Conservation (phyloP, 2,113 vertebrate genomes). For the Chaetops frenatus region DNA sequence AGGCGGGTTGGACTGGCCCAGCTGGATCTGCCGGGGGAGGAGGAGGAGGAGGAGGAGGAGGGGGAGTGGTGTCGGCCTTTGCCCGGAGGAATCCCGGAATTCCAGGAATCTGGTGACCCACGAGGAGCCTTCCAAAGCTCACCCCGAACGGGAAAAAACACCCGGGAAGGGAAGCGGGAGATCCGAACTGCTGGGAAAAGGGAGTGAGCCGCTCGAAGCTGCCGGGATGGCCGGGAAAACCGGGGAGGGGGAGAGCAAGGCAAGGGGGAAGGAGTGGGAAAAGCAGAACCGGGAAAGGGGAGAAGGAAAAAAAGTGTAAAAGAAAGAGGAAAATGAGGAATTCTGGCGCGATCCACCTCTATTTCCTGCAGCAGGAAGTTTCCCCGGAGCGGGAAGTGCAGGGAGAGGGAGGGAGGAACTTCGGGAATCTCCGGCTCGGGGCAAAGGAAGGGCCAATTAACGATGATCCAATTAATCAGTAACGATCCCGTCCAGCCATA, state of each 20-base stretch:
- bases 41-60: not conserved
- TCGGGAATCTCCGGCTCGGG: not conserved
- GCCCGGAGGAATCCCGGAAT: not conserved
- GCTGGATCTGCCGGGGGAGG: not conserved
- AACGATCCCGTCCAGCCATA: not conserved
- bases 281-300: too few species aligned
- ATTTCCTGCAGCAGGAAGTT: not conserved
- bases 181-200: not conserved
- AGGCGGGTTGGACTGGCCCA: not conserved
- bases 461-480: not conserved
- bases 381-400: not conserved
- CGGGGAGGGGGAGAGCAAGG: too few species aligned
- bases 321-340: not conserved
- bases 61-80: not conserved
- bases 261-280: too few species aligned
- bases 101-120: not conserved
- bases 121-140: not conserved
- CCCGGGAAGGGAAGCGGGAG: not conserved
- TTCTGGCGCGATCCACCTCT: not conserved
- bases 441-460: not conserved
- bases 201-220: accelerated
- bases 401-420: not conserved
- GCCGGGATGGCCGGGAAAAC: accelerated
- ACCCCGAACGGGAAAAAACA: too few species aligned
- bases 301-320: not conserved